Evolutionary conservation across 2,888 invertebrate species (phyloP).

Genomic region (Nebria brevicollis): DNA sequence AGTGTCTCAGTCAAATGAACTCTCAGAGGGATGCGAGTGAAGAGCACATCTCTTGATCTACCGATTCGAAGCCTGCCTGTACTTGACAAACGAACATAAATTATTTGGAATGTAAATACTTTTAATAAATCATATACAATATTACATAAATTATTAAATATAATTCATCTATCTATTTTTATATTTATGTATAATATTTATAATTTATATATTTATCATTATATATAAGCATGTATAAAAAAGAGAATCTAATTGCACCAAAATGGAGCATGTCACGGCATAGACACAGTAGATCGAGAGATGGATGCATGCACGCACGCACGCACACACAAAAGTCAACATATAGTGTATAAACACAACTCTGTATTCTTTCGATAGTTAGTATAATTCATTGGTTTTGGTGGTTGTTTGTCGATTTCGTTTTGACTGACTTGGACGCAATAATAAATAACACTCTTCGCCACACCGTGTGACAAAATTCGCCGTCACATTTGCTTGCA

Average conservation of each 20-base stretch:
- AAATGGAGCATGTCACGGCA: not conserved
- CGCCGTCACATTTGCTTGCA: not conserved
- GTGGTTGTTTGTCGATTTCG: not conserved
- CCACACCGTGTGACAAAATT: not conserved
- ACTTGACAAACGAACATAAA: slow-evolving; percentile 28
- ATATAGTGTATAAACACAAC: no score
- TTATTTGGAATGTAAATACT: slow-evolving; percentile 45
- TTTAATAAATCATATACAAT: slow-evolving; percentile 47
- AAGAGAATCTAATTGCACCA: slow-evolving; percentile 31
- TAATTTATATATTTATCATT: slow-evolving; percentile 34
- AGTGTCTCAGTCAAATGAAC: not conserved
- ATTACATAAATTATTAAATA: slow-evolving; percentile 45
- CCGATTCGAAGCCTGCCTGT: not conserved
- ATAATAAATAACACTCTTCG: slow-evolving; percentile 1
- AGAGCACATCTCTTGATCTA: not conserved
- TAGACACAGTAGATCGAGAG: slow-evolving; percentile 12
- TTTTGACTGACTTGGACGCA: not conserved
- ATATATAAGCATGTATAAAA: slow-evolving; percentile 44
- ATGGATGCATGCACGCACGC: not conserved
- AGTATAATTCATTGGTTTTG: not conserved
- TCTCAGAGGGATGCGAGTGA: not conserved
- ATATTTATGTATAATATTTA: slow-evolving; percentile 39
- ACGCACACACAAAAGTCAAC: slow-evolving; percentile 5
- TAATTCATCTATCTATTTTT: slow-evolving; percentile 33
- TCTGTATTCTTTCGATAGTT: not conserved